phyloP scores from a whole-genome alignment of 2,888 invertebrate genomes.

The Coenonympha glycerion region DNA sequence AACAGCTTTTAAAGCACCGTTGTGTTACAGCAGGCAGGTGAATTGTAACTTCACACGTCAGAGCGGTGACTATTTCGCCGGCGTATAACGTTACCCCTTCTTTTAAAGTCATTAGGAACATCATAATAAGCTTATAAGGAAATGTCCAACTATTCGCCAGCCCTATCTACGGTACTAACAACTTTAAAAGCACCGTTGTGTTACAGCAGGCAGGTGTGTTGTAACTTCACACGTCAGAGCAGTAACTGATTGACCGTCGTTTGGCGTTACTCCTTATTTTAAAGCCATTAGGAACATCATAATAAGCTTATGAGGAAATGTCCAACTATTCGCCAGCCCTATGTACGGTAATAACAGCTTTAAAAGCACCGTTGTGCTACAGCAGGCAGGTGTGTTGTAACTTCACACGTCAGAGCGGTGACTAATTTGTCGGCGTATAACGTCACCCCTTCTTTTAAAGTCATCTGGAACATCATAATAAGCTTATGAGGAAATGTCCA shows the following conservation, averaged over 20 bases:
- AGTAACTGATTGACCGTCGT: constrained; percentile 36
- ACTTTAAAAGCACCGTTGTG: too few species aligned
- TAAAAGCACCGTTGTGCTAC: background rate
- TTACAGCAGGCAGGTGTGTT: constrained; percentile 32
- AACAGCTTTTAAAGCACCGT: background rate
- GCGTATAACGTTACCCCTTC: background rate
- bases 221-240: constrained; percentile 43
- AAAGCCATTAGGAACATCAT: background rate
- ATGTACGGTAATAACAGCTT: background rate
- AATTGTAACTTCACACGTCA: constrained; percentile 49
- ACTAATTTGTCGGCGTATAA: constrained; percentile 32
- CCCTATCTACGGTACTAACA: too few species aligned
- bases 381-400: constrained; percentile 36
- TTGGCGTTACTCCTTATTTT: background rate
- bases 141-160: too few species aligned
- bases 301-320: background rate
- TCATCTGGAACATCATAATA: background rate
- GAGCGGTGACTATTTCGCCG: constrained; percentile 38
- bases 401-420: constrained; percentile 45
- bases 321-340: background rate
- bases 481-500: too few species aligned
- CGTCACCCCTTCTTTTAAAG: background rate
- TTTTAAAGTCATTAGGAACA: too few species aligned
- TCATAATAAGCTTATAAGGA: too few species aligned
- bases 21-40: constrained; percentile 29